These are phyloP conservation scores for Sminthurinus signatus DNA, from an alignment of 1,140 invertebrate species.

Conservation along the genomic window DNA sequence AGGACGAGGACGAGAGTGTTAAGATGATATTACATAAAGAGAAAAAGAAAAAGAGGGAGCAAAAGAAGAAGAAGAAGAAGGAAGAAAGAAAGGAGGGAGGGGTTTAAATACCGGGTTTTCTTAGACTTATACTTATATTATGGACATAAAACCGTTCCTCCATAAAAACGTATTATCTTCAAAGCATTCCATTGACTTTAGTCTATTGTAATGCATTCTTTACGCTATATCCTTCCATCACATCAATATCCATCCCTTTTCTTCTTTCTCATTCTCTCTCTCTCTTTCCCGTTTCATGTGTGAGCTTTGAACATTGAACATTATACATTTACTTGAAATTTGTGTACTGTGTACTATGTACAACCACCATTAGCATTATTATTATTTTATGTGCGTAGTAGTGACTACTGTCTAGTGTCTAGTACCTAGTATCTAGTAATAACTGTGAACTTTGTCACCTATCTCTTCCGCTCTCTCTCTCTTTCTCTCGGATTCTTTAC, in stretches of 20 bases:
- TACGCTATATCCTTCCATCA: slow-evolving; percentile 26
- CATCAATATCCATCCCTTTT: slow-evolving; percentile 27
- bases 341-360: background rate
- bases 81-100: slow-evolving; percentile 5
- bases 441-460: too few species aligned
- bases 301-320: background rate
- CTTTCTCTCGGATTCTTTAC: too few species aligned
- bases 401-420: too few species aligned
- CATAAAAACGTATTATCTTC: slow-evolving; percentile 38
- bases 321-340: background rate
- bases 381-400: too few species aligned
- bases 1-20: too few species aligned
- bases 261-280: slow-evolving; percentile 5
- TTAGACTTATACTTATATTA: slow-evolving; percentile 22
- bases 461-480: too few species aligned
- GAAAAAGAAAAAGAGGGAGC: slow-evolving; percentile 1
- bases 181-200: slow-evolving; percentile 36
- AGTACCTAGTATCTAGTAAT: too few species aligned
- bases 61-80: background rate
- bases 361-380: background rate
- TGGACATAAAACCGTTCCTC: slow-evolving; percentile 36
- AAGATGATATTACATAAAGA: background rate
- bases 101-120: slow-evolving; percentile 27
- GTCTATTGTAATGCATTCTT: slow-evolving; percentile 32
- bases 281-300: slow-evolving; percentile 14